Evolutionary conservation across 2,888 invertebrate genomes (phyloP).

Genomic region (Abrostola tripartita): DNA sequence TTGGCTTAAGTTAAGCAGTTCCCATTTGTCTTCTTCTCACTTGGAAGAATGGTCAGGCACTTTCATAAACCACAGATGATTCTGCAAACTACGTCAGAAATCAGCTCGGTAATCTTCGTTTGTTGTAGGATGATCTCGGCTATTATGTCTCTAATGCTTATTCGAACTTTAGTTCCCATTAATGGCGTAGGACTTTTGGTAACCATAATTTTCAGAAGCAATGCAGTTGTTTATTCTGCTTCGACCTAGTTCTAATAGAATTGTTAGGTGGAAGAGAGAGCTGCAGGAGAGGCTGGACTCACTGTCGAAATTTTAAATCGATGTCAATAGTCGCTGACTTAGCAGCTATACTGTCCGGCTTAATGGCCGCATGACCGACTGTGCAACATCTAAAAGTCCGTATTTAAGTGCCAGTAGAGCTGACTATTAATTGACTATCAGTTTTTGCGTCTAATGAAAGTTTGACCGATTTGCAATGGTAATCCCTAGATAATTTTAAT

Average conservation of each 20-base stretch:
- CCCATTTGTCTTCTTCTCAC: too few relatives aligned
- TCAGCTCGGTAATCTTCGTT: neutral
- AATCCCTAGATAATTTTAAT: conserved; percentile 49
- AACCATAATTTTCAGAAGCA: too few relatives aligned
- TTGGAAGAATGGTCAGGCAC: neutral
- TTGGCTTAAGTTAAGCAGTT: neutral
- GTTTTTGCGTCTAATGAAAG: conserved; percentile 42
- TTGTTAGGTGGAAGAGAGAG: too few relatives aligned
- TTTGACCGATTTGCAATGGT: conserved; percentile 46
- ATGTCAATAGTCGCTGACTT: neutral
- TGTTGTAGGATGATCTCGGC: conserved; percentile 2
- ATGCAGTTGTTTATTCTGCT: too few relatives aligned
- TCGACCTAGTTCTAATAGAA: too few relatives aligned
- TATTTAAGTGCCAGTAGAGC: conserved; percentile 4
- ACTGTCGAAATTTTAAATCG: too few relatives aligned
- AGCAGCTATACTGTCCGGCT: neutral
- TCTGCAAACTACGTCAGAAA: conserved; percentile 1
- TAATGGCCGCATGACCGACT: neutral
- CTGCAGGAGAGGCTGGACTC: too few relatives aligned
- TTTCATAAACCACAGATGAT: neutral
- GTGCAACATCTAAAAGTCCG: neutral
- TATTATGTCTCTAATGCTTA: neutral
- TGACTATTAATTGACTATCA: conserved; percentile 48
- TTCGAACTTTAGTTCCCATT: neutral
- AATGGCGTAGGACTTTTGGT: neutral